Evolutionary conservation across 2,888 invertebrate genomes (phyloP), one percentile per base, ranked within the genome.

Genomic region (Dryomyza anilis): DNA sequence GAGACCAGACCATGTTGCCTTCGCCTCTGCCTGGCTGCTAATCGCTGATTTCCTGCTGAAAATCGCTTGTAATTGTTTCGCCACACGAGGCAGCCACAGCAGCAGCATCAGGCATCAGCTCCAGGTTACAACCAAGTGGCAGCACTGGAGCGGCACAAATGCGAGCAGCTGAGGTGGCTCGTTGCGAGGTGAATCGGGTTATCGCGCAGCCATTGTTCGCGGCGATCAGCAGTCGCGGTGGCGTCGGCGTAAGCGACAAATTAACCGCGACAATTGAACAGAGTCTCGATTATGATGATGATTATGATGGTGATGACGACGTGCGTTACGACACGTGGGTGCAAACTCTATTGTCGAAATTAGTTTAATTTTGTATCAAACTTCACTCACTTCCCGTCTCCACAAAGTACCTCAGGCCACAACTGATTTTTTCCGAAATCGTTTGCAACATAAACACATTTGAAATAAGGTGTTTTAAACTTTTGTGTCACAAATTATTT

Each of bases 21-120:
- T 29, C 7, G 16, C 7, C 16, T 55, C 8, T 30, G 45, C 14
- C 45, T 45, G 58, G 16, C 57, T 39, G 27, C 30, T 61, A 53
- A 61, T 61, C 61, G 61, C 52, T 53, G 27, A 27, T 27, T 61
- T 61, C 61, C 61, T 61, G 53, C 43, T 53, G 39, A 53, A 52
- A 59, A 43, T 52, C 39, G 27, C 39, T 61, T 48, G 39, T 53
- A 61, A 61, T 61, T 61, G 53, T 52, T 61, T 43, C 53, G 33
- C 48, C 55, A 55, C 55, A 55, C 55, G 55, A 53, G 55, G 36
- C 55, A 36, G 12, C 55, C 23, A n/a, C 50, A 25, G n/a, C 27
- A 23, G n/a, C n/a, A n/a, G n/a, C n/a, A n/a, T n/a, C n/a, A 16
- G 50, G 50, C 27, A n/a, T 50, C 50, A 14, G n/a, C n/a, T n/a